Base-by-base conservation (phyloP, 2,113 vertebrate species). In the Morphnarchus princeps region DNA sequence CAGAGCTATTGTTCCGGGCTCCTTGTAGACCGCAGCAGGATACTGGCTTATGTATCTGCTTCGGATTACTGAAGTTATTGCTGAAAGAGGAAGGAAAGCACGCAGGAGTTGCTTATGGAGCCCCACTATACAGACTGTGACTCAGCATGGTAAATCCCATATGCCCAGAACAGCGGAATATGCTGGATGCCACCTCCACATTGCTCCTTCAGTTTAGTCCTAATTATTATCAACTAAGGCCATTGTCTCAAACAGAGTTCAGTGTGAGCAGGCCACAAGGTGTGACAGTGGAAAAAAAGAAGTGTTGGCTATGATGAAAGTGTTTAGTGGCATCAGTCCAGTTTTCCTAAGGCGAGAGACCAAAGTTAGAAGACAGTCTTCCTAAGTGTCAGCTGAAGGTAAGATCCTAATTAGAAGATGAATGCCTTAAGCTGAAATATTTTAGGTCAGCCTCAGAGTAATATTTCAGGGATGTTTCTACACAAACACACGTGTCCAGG, bases 1-100 rank as follows among this genome's bases (percentile, higher is more conserved):
- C 81, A 93, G 74, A 88, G 42, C 95, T 95, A 95, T 96, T 96
- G 96, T 97, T 97, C 45, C 85, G 86, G 45, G 38, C 57, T 87
- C 45, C 82, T 77, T 96, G 85, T 82, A 73, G 49, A 88, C 18
- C 70, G 32, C 92, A 93, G 92, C 87, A 93, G 93, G 92, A 80
- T 58, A 80, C n/a, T 80, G 74, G 85, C 22, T 96, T 82, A 82
- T 82, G 50, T 88, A 79, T 96, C 96, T 96, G 90, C 45, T 96
- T 96, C 21, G 14, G 24, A 88, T 96, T 96, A 93, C 38, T 71
- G 81, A 65, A 96, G 61, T 90, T 93, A 73, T 87, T 96, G 66
- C 87, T 83, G 87, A 93, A 91, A 94, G 74, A 92, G 82, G 96
- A 96, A 94, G 40, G 36, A 89, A 91, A 92, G 82, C 87, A 88